Evolutionary conservation across 2,113 vertebrate genomes (phyloP), one percentile per base, ranked within the genome.

Genomic region (Myodes glareolus): DNA sequence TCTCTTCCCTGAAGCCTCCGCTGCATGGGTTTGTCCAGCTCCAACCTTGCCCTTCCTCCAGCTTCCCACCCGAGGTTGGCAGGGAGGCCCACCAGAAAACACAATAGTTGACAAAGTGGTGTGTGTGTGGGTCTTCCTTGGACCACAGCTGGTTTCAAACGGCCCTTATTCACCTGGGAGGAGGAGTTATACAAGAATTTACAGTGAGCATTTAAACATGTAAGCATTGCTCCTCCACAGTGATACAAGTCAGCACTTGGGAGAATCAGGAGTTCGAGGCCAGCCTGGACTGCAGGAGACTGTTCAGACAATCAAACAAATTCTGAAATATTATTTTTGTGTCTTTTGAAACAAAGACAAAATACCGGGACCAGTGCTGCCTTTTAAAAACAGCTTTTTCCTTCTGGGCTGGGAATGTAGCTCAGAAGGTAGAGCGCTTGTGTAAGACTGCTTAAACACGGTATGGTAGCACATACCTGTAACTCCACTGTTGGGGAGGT

Each of bases 331-430:
- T 25, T 73, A 31, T 36, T 31, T 82, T 23, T 70, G 55, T 92
- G 42, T 92, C 31, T 88, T 9, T 76, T 23, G 36, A 80, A n/a
- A 90, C 58, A 77, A 95, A 86, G 76, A 75, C 77, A 93, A 52
- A 75, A 55, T 10, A 58, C 7, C 13, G 27, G n/a, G 39, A 87
- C 91, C 23, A 10, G 50, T 75, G 90, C 86, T 86, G 33, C 93
- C 61, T 61, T 90, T 52, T 55, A 80, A 88, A 93, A 91, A 39
- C 80, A 45, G 88, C 29, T 84, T n/a, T n/a, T n/a, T n/a, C 68
- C 45, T 76, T 19, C 27, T 45, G 72, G 8, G 29, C 29, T 75
- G n/a, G 14, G 52, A 25, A 0, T 58, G 16, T 75, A 31, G 70
- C 52, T 89, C 36, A 58, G 70, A 27, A 39, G n/a, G 25, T 33